Base-by-base conservation (phyloP, 1,140 invertebrate genomes). In the Thaumatotibia leucotreta region DNA sequence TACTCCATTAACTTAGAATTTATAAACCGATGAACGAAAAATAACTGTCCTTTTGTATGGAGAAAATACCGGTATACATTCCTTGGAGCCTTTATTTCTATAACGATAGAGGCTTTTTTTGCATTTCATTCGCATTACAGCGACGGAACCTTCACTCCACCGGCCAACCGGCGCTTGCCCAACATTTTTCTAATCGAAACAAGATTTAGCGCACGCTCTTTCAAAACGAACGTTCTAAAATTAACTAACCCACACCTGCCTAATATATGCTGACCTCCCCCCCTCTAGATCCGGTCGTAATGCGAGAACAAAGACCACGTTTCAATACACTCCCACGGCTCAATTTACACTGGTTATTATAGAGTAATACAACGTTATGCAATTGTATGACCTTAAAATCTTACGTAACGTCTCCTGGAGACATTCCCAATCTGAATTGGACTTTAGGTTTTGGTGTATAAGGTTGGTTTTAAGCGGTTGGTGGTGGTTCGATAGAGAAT, bases 191-290 rank as follows among this genome's bases (percentile, higher is more conserved):
- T 58, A 58, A 58, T 58, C 52, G 52, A 64, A 50, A 31, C 45
- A 64, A 63, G 33, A 32, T 63, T 71, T 69, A 69, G 23, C 66
- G 11, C 50, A 22, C 52, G 24, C 52, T 58, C 65, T 74, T 74
- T 74, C 72, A 69, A 72, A 74, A 71, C 45, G 39, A 29, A 70
- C 69, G 64, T 68, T 79, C 77, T 72, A 73, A 79, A 69, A 77
- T 78, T 80, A 78, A 65, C 71, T 66, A 76, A 72, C 68, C 62
- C 32, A 70, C 70, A 73, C 45, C 29, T 65, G 68, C 67, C 49
- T 71, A 52, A 11, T 22, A 10, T 45, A 52, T 8, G 1, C 31
- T 61, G 66, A 68, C 33, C 50, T 62, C 10, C 35, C 63, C 17
- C 66, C n/a, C 49, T 35, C 52, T 45, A 58, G 31, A 8, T 45